These are phyloP conservation scores for Octonoba sinensis DNA, from an alignment of 2,888 invertebrate genomes.

Conservation along the genomic window DNA sequence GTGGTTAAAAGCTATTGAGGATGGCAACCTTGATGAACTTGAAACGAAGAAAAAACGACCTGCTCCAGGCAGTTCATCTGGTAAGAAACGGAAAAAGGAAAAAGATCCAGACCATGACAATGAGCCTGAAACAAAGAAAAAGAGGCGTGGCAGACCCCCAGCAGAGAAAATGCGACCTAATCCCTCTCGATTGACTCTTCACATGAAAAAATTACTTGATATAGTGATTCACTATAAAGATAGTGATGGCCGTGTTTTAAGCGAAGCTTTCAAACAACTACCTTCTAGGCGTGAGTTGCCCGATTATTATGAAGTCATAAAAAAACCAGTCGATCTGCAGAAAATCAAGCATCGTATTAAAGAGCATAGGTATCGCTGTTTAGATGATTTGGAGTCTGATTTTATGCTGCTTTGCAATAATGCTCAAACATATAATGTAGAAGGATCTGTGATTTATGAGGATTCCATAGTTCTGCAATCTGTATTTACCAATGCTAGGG, in stretches of 20 bases:
- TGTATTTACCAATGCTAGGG: conserved; percentile 73
- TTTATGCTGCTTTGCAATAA: conserved; percentile 95
- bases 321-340: conserved; percentile 94
- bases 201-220: conserved; percentile 88
- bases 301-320: conserved; percentile 96
- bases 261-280: conserved; percentile 94
- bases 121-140: conserved; percentile 70
- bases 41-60: conserved; percentile 65
- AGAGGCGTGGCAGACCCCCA: conserved; percentile 68
- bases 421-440: conserved; percentile 97
- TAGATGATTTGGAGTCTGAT: conserved; percentile 78
- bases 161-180: conserved; percentile 68
- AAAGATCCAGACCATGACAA: conserved; percentile 73
- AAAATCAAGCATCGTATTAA: conserved; percentile 81
- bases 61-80: conserved; percentile 25
- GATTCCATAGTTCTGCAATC: conserved; percentile 93
- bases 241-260: conserved; percentile 86
- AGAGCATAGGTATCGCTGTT: conserved; percentile 77
- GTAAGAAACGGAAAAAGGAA: conserved; percentile 71
- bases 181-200: conserved; percentile 76
- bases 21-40: conserved; percentile 72
- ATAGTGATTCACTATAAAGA: conserved; percentile 90
- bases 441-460: conserved; percentile 93
- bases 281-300: conserved; percentile 93
- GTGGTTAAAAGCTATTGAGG: conserved; percentile 83